These are phyloP conservation scores for Erinaceus europaeus DNA, from an alignment of 2,113 vertebrate species.

Conservation along the genomic window DNA sequence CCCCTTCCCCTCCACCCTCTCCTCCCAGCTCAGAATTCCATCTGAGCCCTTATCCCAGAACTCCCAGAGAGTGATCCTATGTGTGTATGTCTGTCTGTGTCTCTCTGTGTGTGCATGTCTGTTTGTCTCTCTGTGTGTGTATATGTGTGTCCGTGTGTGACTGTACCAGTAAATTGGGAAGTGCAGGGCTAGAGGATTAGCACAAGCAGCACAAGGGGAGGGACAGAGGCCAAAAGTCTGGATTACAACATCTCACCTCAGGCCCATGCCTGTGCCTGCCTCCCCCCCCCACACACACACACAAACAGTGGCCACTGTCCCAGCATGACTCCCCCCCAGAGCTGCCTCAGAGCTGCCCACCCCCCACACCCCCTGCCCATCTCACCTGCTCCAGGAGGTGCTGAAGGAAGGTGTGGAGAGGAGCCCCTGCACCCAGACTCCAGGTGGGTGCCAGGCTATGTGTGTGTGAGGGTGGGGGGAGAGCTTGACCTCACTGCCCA, in stretches of 20 bases:
- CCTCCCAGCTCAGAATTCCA: not conserved
- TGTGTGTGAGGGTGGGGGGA: too few species aligned
- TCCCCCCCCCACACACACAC: not conserved
- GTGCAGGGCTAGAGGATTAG: slow-evolving; percentile 26
- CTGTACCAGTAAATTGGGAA: not conserved
- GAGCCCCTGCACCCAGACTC: not conserved
- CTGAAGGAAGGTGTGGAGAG: too few species aligned
- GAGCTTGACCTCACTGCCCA: slow-evolving; percentile 21
- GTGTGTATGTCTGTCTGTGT: not conserved
- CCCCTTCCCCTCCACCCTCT: not conserved
- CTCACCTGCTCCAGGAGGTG: not conserved
- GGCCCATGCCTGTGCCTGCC: not conserved
- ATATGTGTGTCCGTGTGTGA: not conserved
- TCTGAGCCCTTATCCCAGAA: not conserved
- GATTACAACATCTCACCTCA: slow-evolving; percentile 54
- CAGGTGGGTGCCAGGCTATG: too few species aligned
- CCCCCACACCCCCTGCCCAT: not conserved
- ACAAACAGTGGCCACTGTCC: not conserved
- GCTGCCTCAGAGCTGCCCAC: not conserved
- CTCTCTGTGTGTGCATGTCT: not conserved
- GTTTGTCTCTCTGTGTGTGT: not conserved
- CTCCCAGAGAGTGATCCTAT: not conserved
- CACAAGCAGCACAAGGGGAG: slow-evolving; percentile 47
- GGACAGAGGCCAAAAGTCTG: slow-evolving; percentile 47
- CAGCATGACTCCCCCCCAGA: not conserved